Conservation (phyloP, 2,797 vertebrate genomes). For the Artibeus jamaicensis region DNA sequence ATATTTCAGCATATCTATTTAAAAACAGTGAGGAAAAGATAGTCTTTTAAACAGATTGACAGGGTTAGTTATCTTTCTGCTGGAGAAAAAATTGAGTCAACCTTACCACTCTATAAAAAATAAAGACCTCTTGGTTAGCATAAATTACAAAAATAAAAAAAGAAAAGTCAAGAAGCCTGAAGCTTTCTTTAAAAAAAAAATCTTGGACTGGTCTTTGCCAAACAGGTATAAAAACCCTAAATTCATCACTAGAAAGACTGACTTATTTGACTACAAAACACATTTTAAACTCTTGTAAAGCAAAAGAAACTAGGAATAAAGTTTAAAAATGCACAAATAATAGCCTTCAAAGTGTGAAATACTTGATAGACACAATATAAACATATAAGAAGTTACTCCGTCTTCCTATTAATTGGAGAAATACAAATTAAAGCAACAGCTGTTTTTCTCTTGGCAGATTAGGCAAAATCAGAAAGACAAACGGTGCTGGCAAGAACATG, state of each 20-base stretch:
- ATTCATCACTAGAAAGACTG: not conserved
- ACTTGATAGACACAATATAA: not conserved
- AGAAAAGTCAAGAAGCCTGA: not conserved
- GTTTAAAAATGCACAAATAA: not conserved
- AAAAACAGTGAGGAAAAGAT: not conserved
- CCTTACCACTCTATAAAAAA: not conserved
- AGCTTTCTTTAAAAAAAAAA: not conserved
- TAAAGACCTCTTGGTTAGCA: not conserved
- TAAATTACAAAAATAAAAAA: not conserved
- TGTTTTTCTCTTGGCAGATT: not conserved
- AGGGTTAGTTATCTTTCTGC: not conserved
- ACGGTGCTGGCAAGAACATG: not conserved
- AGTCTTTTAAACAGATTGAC: not conserved
- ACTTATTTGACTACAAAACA: not conserved
- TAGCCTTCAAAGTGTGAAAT: not conserved
- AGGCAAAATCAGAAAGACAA: not conserved
- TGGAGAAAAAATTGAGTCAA: not conserved
- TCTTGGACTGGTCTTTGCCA: not conserved
- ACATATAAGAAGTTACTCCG: not conserved
- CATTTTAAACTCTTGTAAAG: not conserved
- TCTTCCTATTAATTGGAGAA: not conserved
- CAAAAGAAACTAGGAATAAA: not conserved
- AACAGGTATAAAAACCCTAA: not conserved
- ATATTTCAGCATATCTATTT: not conserved
- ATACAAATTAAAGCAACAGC: not conserved